Evolutionary conservation across 2,888 invertebrate species (phyloP).

Genomic region (Vandiemenella viatica): DNA sequence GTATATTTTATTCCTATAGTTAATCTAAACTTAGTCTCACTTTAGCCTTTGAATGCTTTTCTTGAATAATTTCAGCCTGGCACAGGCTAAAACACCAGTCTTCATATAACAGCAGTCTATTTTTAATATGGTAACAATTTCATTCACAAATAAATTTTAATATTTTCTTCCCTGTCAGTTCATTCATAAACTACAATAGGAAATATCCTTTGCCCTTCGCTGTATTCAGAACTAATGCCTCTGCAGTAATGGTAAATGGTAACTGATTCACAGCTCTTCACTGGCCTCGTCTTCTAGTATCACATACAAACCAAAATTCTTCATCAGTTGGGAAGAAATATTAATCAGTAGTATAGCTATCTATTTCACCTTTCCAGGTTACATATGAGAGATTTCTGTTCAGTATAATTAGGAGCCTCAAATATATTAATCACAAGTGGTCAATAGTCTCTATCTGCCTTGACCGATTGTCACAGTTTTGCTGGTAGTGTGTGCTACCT

Average conservation of each 20-base stretch:
- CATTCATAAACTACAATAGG: too few relatives aligned
- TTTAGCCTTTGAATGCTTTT: constrained; percentile 6
- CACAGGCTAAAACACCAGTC: constrained; percentile 10
- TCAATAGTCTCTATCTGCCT: constrained; percentile 6
- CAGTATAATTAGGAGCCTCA: constrained; percentile 4
- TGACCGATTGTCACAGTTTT: constrained; percentile 7
- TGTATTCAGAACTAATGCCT: not conserved
- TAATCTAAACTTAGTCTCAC: constrained; percentile 12
- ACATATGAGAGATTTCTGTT: not conserved
- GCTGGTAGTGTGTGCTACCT: constrained; percentile 12
- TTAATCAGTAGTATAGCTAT: not conserved
- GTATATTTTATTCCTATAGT: not conserved
- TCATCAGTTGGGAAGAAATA: constrained; percentile 1
- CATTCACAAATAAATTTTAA: not conserved
- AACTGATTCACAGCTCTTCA: constrained; percentile 5
- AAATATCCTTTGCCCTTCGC: not conserved
- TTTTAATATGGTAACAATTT: not conserved
- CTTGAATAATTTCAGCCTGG: constrained; percentile 4
- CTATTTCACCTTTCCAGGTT: too few relatives aligned
- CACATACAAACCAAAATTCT: not conserved
- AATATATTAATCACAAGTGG: constrained; percentile 3
- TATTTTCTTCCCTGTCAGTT: not conserved
- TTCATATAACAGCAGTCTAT: not conserved
- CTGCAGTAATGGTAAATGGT: constrained; percentile 6
- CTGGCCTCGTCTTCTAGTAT: not conserved